Conservation (phyloP, 2,113 vertebrate species). For the Nothoprocta perdicaria region DNA sequence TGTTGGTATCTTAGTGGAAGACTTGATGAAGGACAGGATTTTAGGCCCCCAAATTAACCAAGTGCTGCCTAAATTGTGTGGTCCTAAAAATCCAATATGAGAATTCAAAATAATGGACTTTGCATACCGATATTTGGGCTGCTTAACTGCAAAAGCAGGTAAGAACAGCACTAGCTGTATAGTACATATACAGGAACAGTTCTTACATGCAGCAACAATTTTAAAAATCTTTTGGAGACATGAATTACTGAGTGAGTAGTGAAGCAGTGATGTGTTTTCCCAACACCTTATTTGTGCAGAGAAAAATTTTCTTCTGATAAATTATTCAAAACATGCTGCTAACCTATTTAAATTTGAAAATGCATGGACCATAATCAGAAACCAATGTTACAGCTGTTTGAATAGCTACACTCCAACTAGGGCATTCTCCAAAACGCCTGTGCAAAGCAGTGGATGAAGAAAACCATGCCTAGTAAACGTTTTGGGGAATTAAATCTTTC, state of each 20-base stretch:
- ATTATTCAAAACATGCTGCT: constrained; percentile 49
- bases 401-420: background rate
- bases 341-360: constrained; percentile 43
- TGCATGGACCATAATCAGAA: background rate
- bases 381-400: background rate
- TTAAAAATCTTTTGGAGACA: background rate
- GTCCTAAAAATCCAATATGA: background rate
- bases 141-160: background rate
- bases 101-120: background rate
- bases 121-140: background rate
- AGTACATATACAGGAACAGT: background rate
- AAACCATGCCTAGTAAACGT: background rate
- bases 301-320: constrained; percentile 28
- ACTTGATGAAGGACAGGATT: background rate
- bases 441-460: background rate
- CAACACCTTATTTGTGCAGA: constrained; percentile 6
- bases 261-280: background rate
- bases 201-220: background rate
- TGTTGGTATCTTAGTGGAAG: background rate
- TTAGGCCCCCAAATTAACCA: background rate
- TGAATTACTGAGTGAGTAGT: background rate
- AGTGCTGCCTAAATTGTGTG: background rate
- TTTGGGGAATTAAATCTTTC: background rate
- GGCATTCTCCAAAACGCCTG: background rate
- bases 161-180: background rate